Conservation (phyloP, 2,113 vertebrate species). For the Rallus limicola region DNA sequence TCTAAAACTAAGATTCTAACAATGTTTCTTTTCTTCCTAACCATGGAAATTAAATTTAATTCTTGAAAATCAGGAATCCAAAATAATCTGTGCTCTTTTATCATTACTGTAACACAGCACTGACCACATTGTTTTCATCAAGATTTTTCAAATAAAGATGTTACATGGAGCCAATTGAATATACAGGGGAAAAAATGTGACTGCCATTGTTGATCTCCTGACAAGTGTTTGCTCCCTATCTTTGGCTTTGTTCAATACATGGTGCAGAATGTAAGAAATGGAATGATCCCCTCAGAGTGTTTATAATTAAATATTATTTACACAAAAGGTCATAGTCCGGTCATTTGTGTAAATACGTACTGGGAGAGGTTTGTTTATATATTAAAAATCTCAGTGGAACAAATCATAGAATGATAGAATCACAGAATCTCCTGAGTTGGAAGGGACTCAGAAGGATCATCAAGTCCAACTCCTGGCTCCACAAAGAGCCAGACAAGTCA, state of each 20-base stretch:
- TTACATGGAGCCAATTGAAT: not conserved
- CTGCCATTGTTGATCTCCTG: not conserved
- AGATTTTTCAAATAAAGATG: not conserved
- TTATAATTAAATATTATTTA: not conserved
- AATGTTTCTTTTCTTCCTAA: not conserved
- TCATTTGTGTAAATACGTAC: not conserved
- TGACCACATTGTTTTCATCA: not conserved
- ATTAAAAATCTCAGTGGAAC: not conserved
- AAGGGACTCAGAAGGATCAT: too few species aligned
- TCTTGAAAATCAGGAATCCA: not conserved
- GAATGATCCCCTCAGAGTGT: not conserved
- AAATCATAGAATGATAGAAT: not conserved
- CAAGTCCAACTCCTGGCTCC: too few species aligned
- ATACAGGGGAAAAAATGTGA: not conserved
- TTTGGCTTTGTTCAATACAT: not conserved
- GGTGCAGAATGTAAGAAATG: not conserved
- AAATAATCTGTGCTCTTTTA: not conserved
- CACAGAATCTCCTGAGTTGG: too few species aligned
- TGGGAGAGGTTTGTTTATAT: not conserved
- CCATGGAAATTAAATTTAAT: not conserved
- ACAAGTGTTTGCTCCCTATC: not conserved
- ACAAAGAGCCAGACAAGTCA: too few species aligned
- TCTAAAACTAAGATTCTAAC: not conserved
- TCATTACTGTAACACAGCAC: not conserved
- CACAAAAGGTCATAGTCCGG: not conserved